Conservation (phyloP, 2,113 vertebrate genomes). For the Cyprinodon brontotheroides region DNA sequence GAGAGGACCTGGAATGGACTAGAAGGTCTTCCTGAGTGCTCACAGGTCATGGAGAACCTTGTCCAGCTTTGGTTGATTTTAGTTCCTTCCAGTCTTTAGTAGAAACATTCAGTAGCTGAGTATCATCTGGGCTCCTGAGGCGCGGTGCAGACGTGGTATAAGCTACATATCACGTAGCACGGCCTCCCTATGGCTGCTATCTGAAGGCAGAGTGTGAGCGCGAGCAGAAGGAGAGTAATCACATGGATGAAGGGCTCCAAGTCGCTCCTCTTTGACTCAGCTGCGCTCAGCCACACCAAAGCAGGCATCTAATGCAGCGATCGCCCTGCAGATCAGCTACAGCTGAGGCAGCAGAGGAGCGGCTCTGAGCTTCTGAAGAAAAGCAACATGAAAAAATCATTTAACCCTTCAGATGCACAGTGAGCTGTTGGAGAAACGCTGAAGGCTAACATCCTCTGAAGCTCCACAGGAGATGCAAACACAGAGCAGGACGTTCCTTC, state of each 20-base stretch:
- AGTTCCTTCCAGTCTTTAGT: neutral
- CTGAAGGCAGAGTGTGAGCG: conserved; percentile 45
- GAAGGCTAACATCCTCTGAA: conserved; percentile 51
- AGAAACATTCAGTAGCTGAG: conserved; percentile 34
- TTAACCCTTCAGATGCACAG: conserved; percentile 40
- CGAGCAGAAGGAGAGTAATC: conserved; percentile 47
- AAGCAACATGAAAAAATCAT: conserved; percentile 46
- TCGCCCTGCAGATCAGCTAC: conserved; percentile 59
- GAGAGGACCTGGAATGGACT: too few species aligned
- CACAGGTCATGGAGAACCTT: too few species aligned
- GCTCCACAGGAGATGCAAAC: conserved; percentile 45
- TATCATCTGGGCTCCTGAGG: conserved; percentile 42
- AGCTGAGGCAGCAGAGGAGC: conserved; percentile 66
- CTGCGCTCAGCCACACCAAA: conserved; percentile 41
- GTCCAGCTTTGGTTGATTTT: neutral
- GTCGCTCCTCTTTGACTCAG: conserved; percentile 18
- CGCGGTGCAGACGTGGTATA: conserved; percentile 25
- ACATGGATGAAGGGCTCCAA: conserved; percentile 38
- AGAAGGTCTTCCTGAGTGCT: too few species aligned
- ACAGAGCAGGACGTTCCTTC: neutral
- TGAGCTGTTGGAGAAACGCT: conserved; percentile 46
- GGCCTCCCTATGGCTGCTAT: conserved; percentile 24
- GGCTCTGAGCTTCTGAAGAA: conserved; percentile 54
- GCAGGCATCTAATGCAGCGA: conserved; percentile 55
- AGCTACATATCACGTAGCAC: neutral